Evolutionary conservation across 2,113 vertebrate genomes (phyloP).

Genomic region (Mirounga angustirostris): DNA sequence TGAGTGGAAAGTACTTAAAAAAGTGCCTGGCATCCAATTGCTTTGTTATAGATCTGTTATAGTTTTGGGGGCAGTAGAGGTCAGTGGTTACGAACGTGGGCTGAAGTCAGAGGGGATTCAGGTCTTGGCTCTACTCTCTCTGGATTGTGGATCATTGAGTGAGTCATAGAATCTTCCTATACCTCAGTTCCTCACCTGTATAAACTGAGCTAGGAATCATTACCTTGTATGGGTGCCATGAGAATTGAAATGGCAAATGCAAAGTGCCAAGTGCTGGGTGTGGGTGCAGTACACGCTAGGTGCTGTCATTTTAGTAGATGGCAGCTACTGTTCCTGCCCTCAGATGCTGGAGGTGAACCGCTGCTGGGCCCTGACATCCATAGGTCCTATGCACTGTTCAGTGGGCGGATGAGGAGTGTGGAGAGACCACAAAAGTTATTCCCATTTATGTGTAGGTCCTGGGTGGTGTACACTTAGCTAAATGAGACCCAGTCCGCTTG

Average conservation of each 20-base stretch:
- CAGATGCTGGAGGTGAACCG: not conserved
- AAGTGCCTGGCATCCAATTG: not conserved
- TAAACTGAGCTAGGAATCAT: not conserved
- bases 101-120: not conserved
- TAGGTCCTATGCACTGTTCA: not conserved
- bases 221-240: not conserved
- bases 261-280: not conserved
- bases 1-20: not conserved
- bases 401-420: not conserved
- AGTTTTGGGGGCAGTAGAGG: not conserved
- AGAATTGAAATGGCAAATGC: not conserved
- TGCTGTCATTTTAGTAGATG: not conserved
- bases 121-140: not conserved
- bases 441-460: not conserved
- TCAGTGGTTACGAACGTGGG: not conserved
- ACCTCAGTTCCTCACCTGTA: not conserved
- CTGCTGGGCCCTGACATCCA: not conserved
- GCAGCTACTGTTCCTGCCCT: not conserved
- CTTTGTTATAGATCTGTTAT: not conserved
- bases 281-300: not conserved
- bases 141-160: not conserved
- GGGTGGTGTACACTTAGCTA: not conserved
- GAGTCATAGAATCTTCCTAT: not conserved
- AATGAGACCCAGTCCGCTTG: not conserved
- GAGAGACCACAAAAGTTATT: not conserved